Base-by-base conservation (phyloP, 1,140 invertebrate genomes). In the Drosophila lini region DNA sequence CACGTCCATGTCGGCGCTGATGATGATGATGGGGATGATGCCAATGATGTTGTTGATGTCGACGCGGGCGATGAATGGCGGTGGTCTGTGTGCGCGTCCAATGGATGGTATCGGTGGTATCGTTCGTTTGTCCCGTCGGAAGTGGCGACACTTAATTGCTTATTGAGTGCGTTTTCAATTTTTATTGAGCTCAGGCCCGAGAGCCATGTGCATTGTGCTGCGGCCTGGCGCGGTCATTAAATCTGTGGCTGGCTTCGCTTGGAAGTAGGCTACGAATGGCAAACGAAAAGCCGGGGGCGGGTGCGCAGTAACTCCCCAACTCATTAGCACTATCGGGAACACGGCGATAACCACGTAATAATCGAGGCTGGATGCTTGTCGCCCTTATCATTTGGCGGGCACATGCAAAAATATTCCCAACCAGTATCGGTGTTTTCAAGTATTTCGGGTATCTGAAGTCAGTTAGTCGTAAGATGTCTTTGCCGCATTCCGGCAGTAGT, bases 151-250 rank as follows among this genome's bases (percentile, higher is more conserved):
- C 74, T 78, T 78, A 78, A 78, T 78, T 71, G 74, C 56, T 58
- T 71, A 78, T 78, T 78, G 75, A 78, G 75, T 78, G 75, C 75
- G 61, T 71, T 78, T 78, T 78, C 56, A 55, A 78, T 78, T 78
- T 68, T 77, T 76, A 77, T 77, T 55, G 60, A 60, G 52, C 50
- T 11, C 52, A 55, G n/a, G 19, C 38, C 45, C 25, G 15, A 16
- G n/a, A 31, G 9, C 5, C 28, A 32, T 53, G 50, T 36, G 42
- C 32, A 56, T 34, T 55, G 41, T 77, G 63, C 38, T 70, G 74
- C 38, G 64, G 74, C 69, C 28, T 36, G 52, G 42, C 11, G 8
- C 5, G 64, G 28, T 67, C 52, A 71, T 71, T 71, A 42, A 71
- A 71, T 59, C 31, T 22, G 13, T 15, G n/a, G 28, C 28, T 5